A percentile compares a stretch with the other conserved stretches of the same genome.
phyloP scores from a whole-genome alignment of 1,140 invertebrate species.

The Aphidius gifuensis region DNA sequence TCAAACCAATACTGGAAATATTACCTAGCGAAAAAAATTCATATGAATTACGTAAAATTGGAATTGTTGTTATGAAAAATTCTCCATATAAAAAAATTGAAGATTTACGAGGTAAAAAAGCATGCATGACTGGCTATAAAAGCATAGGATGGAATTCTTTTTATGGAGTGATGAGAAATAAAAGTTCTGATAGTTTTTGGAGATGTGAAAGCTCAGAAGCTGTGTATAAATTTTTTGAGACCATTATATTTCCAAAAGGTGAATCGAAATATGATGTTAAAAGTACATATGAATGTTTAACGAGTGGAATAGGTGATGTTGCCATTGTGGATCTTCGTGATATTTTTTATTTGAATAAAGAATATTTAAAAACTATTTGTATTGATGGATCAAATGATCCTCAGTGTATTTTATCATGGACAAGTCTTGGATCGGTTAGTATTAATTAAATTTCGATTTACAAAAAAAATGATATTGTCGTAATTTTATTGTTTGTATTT shows the following conservation, averaged over 20 bases:
- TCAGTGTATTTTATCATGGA: slow-evolving; percentile 69
- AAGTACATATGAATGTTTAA: slow-evolving; percentile 72
- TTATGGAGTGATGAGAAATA: slow-evolving; percentile 48
- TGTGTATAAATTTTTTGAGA: slow-evolving; percentile 61
- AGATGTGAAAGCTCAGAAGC: slow-evolving; percentile 50
- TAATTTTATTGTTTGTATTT: slow-evolving; percentile 12
- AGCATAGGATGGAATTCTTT: slow-evolving; percentile 63
- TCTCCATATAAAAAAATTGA: slow-evolving; percentile 58
- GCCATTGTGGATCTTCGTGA: slow-evolving; percentile 71
- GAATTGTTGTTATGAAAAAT: slow-evolving; percentile 67
- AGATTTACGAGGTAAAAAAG: slow-evolving; percentile 65
- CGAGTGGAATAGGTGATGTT: slow-evolving; percentile 76
- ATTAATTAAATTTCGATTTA: not conserved
- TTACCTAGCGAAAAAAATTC: too few relatives aligned
- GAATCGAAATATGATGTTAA: slow-evolving; percentile 19
- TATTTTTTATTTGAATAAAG: not conserved
- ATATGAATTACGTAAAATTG: slow-evolving; percentile 50
- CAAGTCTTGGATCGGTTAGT: slow-evolving; percentile 57
- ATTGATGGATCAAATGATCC: slow-evolving; percentile 49
- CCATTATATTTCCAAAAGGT: slow-evolving; percentile 30
- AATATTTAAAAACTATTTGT: slow-evolving; percentile 46
- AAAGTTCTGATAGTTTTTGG: slow-evolving; percentile 34
- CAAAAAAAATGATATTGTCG: not conserved
- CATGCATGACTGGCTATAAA: slow-evolving; percentile 67
- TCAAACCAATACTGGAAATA: too few relatives aligned